Evolutionary conservation across 2,797 vertebrate genomes (phyloP).

Genomic region (Parotocinclus haroldoi): DNA sequence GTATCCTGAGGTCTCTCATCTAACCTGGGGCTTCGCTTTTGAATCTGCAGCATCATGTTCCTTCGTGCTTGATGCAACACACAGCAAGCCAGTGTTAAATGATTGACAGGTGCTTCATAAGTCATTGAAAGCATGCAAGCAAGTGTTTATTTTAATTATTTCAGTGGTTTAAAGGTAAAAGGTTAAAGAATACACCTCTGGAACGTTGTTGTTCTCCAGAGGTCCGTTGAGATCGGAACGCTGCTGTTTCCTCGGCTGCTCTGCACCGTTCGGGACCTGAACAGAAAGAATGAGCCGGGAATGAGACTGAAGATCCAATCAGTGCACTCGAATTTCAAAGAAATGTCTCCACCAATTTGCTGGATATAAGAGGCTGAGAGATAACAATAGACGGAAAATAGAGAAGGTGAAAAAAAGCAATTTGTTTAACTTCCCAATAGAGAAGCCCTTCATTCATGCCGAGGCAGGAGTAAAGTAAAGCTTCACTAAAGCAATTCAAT

Average conservation of each 20-base stretch:
- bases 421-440: not conserved
- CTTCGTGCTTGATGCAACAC: no score
- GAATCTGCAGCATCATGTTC: no score
- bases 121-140: no score
- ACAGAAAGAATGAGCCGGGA: conserved; percentile 17
- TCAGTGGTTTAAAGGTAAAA: conserved; percentile 25
- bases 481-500: not conserved
- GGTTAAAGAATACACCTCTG: conserved; percentile 74
- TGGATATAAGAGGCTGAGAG: not conserved
- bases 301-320: conserved; percentile 1
- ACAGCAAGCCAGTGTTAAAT: no score
- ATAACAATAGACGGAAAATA: conserved; percentile 9
- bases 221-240: conserved; percentile 96
- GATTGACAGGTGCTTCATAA: no score
- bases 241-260: conserved; percentile 91
- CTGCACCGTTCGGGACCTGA: conserved; percentile 83
- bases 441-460: not conserved
- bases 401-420: conserved; percentile 15
- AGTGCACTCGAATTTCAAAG: conserved; percentile 6
- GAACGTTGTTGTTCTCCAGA: conserved; percentile 88
- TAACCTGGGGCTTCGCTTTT: no score
- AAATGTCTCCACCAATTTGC: conserved; percentile 4
- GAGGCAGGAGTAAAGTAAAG: not conserved
- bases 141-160: no score
- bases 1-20: no score